Evolutionary conservation across 2,113 vertebrate species (phyloP).

Genomic region (Misgurnus anguillicaudatus): DNA sequence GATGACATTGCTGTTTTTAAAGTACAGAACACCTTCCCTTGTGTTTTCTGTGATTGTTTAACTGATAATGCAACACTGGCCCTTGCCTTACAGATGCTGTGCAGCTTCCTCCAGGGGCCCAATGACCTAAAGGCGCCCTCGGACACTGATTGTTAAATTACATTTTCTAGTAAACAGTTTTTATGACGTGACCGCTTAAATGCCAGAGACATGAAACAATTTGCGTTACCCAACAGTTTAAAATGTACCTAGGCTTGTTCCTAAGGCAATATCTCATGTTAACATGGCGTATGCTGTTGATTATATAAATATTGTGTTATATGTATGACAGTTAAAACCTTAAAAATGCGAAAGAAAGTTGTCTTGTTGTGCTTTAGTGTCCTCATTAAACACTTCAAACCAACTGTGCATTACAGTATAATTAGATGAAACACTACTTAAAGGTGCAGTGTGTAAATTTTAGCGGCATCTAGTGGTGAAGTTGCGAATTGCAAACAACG

Average conservation of each 20-base stretch:
- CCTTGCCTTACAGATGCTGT: constrained; percentile 1
- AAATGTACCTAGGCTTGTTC: background rate
- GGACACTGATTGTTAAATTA: background rate
- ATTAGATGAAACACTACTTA: no score
- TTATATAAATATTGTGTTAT: no score
- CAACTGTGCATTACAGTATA: no score
- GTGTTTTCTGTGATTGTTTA: background rate
- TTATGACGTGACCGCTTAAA: background rate
- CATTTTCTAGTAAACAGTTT: background rate
- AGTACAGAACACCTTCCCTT: background rate
- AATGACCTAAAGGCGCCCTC: background rate
- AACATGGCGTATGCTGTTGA: no score
- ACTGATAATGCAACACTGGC: background rate
- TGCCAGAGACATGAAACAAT: background rate
- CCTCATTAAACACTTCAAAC: no score
- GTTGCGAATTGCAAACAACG: no score
- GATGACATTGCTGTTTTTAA: constrained; percentile 36
- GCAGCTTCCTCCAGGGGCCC: constrained; percentile 1
- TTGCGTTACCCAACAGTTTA: background rate
- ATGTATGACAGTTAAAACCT: background rate
- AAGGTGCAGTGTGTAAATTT: no score
- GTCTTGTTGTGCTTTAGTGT: no score
- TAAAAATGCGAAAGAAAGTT: no score
- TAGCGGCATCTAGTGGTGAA: no score
- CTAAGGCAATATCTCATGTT: background rate